Evolutionary conservation across 1,140 invertebrate species (phyloP).

Genomic region (Chionoecetes opilio): DNA sequence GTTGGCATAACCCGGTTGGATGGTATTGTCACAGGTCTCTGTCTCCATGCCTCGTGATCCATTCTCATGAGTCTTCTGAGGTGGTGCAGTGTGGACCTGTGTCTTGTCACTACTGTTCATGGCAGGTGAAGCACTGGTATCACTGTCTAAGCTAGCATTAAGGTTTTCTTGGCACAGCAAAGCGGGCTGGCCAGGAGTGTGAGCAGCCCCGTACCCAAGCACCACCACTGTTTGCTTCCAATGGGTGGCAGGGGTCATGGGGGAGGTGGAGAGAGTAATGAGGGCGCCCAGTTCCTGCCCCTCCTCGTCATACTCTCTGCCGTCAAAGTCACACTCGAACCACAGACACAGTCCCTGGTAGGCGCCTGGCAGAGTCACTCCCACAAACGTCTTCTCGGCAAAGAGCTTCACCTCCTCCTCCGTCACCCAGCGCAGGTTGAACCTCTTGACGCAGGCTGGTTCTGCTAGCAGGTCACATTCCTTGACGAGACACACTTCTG

Average conservation of each 20-base stretch:
- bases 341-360: constrained; percentile 89
- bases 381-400: constrained; percentile 83
- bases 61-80: neutral
- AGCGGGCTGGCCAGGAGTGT: neutral
- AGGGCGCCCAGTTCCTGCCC: constrained; percentile 65
- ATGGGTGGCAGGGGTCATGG: constrained; percentile 91
- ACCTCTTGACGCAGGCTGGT: constrained; percentile 82
- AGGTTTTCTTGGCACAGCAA: constrained; percentile 30
- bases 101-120: neutral
- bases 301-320: constrained; percentile 75
- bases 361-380: constrained; percentile 85
- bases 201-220: constrained; percentile 81
- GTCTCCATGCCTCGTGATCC: neutral
- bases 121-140: neutral
- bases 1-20: constrained; percentile 72
- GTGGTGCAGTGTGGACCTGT: neutral
- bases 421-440: constrained; percentile 82
- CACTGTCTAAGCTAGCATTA: constrained; percentile 29
- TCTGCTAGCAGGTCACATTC: constrained; percentile 84
- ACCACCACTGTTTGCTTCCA: constrained; percentile 98
- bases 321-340: constrained; percentile 84
- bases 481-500: constrained; percentile 81
- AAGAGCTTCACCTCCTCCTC: constrained; percentile 82
- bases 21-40: constrained; percentile 30
- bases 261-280: constrained; percentile 89